Evolutionary conservation across 30 jellyfish, hydroid and myxozoan genomes (phyloP).

Genomic region (Cassiopea andromeda): DNA sequence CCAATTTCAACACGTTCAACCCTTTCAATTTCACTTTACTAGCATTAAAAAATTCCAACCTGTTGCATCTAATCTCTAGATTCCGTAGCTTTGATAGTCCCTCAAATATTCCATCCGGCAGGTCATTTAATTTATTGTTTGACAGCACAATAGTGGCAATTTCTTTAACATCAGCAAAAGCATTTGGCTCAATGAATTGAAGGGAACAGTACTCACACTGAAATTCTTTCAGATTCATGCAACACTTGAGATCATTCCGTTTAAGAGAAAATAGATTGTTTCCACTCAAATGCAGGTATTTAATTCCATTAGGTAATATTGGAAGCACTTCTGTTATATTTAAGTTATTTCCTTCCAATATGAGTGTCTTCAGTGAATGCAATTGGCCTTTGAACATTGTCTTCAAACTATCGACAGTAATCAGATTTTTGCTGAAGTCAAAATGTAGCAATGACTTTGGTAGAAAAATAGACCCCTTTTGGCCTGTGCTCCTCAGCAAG

Average conservation of each 20-base stretch:
- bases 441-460: neutral
- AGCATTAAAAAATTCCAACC: neutral
- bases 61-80: neutral
- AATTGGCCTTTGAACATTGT: neutral
- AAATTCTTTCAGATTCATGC: neutral
- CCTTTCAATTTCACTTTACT: neutral
- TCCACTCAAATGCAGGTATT: neutral
- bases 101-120: constrained; percentile 11
- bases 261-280: neutral
- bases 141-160: neutral
- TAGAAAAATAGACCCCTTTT: neutral
- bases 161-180: neutral
- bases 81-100: neutral
- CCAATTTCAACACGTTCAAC: neutral
- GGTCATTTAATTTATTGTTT: neutral
- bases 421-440: neutral
- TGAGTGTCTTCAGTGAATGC: neutral
- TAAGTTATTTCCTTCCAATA: neutral
- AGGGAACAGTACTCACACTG: neutral
- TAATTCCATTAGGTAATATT: constrained; percentile 1
- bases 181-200: neutral
- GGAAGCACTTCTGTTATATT: neutral
- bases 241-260: neutral
- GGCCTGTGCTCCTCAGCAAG: neutral
- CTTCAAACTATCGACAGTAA: neutral